Base-by-base conservation (phyloP, 2,113 vertebrate genomes). In the Mionectes macconnelli region DNA sequence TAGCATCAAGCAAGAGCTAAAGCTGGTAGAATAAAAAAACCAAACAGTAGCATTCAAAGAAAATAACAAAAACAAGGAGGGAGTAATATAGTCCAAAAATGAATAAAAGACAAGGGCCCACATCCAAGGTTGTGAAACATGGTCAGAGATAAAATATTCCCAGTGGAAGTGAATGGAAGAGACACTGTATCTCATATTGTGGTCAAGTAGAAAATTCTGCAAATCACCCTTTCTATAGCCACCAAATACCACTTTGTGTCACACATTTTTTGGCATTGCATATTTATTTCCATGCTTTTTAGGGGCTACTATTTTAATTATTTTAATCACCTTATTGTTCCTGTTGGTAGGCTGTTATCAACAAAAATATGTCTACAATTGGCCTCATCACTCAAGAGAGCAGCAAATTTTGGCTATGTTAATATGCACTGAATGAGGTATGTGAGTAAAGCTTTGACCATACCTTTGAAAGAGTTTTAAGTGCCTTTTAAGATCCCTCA, bases 41-140 rank as follows among this genome's bases (percentile, higher is more conserved):
- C 40, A 40, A 42, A 33, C 59, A 77, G 15, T 67, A 83, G 8
- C 39, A 80, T 75, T 96, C 67, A 90, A 85, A 80, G 19, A 88
- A 89, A 94, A 73, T 24, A 84, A 31, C 17, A 69, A n/a, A 35
- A 64, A 40, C 21, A 80, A 91, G 24, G 28, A 80, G 21, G 10
- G 39, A 79, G 27, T 57, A 82, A 40, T 50, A 27, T 55, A 42
- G 67, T 93, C 91, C 90, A 97, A 88, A 96, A 91, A 83, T 77
- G 59, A 94, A 93, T 86, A 93, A 94, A 91, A 93, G 87, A 31
- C n/a, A 39, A 80, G 47, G 67, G 35, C 85, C 23, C 19, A 31
- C 20, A 80, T 97, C 84, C 89, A 96, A 96, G 72, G 64, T 84
- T 95, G 62, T 85, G 86, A 95, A 94, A 81, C 40, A n/a, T 84